Base-by-base conservation (phyloP, 2,797 vertebrate species). In the Pseudopleuronectes americanus region DNA sequence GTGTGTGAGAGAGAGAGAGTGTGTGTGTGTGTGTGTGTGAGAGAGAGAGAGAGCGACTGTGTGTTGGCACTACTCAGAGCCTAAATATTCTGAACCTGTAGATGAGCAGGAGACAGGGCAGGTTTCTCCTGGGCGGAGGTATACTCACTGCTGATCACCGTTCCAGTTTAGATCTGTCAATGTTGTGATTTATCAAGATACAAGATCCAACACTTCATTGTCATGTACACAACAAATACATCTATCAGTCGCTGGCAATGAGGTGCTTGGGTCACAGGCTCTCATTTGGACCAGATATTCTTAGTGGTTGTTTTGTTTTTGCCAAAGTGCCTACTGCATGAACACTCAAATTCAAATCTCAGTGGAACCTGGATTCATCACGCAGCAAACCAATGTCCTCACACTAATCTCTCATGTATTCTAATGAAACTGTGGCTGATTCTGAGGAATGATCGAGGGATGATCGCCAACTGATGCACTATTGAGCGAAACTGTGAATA, bases 401-500 rank as follows among this genome's bases (percentile, higher is more conserved):
- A 57, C 51, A 28, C 47, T 59, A 53, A 81, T 69, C 9, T 41
- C 6, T 58, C 22, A 21, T 47, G 48, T 65, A 45, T 3, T 41
- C 64, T 74, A 61, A 54, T 57, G 26, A 74, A 31, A 51, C 49
- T 2, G 64, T 68, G 55, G 21, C 56, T 74, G 72, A 75, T 64
- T 71, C 36, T 52, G 33, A 71, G 66, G 53, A 69, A 45, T 60
- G 79, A 66, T 60, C 66, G 51, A 68, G 74, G 73, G 51, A 62
- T 41, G 54, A 67, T 58, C 71, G 51, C 76, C 59, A 76, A 77
- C 71, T 64, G 67, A 89, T 90, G 85, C 86, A 88, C 88, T 89
- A 77, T 84, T 68, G 64, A 90, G 76, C 61, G 56, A 84, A 87
- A 90, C 86, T 92, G 90, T 90, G 87, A 90, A 90, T 89, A 80